A percentile compares a stretch with the other conserved stretches of the same genome.
Conservation (phyloP, 30 jellyfish, hydroid and myxozoan genomes). For the Hydractinia symbiolongicarpus region DNA sequence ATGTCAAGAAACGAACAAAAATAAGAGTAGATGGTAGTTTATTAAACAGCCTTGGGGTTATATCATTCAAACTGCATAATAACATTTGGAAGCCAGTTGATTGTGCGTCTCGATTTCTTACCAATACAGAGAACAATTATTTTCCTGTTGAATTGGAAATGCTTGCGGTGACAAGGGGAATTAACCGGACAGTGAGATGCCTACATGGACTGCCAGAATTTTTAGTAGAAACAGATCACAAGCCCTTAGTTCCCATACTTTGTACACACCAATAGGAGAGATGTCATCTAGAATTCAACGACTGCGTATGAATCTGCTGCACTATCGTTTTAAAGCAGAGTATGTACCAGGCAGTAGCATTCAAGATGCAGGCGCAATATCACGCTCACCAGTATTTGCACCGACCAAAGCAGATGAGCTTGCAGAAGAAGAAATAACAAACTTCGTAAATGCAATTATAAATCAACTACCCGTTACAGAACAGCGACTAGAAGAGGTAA, state of each 20-base stretch:
- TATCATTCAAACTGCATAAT: constrained; percentile 17
- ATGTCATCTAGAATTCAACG: neutral
- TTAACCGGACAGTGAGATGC: constrained; percentile 2
- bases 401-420: constrained; percentile 21
- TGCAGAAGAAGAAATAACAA: constrained; percentile 17
- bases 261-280: constrained; percentile 5
- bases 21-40: constrained; percentile 47
- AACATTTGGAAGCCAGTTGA: constrained; percentile 40
- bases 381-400: constrained; percentile 16
- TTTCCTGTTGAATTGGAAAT: constrained; percentile 5
- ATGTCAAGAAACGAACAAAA: constrained; percentile 27
- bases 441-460: constrained; percentile 4
- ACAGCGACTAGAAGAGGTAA: constrained; percentile 13
- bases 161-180: constrained; percentile 14
- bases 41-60: constrained; percentile 37
- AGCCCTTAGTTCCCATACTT: constrained; percentile 15
- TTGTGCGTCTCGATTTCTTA: constrained; percentile 43
- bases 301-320: neutral
- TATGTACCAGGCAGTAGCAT: constrained; percentile 15
- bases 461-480: constrained; percentile 19
- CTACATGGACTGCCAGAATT: constrained; percentile 14
- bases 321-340: neutral
- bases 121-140: neutral
- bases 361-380: constrained; percentile 13
- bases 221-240: constrained; percentile 19